phyloP scores from a whole-genome alignment of 2,113 vertebrate species.

The Stictonetta naevosa region DNA sequence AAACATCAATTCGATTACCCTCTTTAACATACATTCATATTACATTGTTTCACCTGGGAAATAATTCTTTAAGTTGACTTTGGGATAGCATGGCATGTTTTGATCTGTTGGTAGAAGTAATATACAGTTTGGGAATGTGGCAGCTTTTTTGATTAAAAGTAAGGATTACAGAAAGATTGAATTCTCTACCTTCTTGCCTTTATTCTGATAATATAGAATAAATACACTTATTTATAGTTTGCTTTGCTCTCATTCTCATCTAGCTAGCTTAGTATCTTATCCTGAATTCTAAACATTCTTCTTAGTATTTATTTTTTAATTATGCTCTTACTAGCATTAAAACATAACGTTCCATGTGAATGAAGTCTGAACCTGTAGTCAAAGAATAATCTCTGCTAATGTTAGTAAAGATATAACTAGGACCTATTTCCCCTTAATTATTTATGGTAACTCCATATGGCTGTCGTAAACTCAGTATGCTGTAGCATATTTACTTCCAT shows the following conservation, averaged over 20 bases:
- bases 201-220: background rate
- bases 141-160: background rate
- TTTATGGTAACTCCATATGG: fast-evolving
- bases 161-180: background rate
- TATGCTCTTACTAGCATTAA: background rate
- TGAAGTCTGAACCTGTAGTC: background rate
- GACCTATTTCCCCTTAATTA: background rate
- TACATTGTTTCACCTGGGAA: background rate
- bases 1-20: background rate
- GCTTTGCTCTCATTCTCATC: background rate
- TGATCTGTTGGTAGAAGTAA: background rate
- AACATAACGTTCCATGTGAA: background rate
- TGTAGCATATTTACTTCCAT: background rate
- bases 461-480: background rate
- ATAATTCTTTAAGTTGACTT: background rate
- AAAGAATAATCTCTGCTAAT: background rate
- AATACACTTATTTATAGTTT: background rate
- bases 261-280: background rate
- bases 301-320: background rate
- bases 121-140: background rate
- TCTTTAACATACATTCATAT: background rate
- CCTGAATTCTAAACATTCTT: background rate
- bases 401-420: background rate
- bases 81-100: background rate
- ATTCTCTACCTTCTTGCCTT: background rate